A percentile compares a stretch with the other conserved stretches of the same genome.
Conservation (phyloP, 2,888 invertebrate genomes). For the Oxytorus armatus region DNA sequence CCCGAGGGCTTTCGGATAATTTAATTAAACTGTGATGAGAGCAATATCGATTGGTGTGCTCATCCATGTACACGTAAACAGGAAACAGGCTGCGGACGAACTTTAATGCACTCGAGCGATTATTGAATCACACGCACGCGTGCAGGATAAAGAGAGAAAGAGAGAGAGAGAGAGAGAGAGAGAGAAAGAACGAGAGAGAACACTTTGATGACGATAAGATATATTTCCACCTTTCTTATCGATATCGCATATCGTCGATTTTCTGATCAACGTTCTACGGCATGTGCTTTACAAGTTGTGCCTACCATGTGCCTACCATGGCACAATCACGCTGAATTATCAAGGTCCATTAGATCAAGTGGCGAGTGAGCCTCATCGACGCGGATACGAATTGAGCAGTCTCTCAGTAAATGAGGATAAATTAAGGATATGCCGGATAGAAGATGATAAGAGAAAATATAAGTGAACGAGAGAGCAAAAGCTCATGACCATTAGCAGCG, state of each 20-base stretch:
- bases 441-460: constrained; percentile 46
- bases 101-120: constrained; percentile 62
- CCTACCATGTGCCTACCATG: neutral
- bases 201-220: constrained; percentile 29
- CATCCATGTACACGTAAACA: neutral
- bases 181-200: neutral
- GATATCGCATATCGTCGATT: constrained; percentile 10
- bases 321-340: constrained; percentile 45
- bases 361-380: constrained; percentile 23
- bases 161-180: neutral
- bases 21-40: constrained; percentile 44
- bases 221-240: constrained; percentile 56
- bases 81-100: constrained; percentile 23
- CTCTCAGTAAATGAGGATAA: constrained; percentile 61
- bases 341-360: constrained; percentile 48
- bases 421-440: constrained; percentile 52
- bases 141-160: neutral
- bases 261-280: constrained; percentile 12
- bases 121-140: constrained; percentile 17
- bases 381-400: constrained; percentile 40
- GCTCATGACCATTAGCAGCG: constrained; percentile 57
- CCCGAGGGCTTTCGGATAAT: constrained; percentile 43
- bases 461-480: constrained; percentile 49
- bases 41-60: constrained; percentile 27
- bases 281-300: neutral